Base-by-base conservation (phyloP, 2,113 vertebrate species). In the Macaca nemestrina region DNA sequence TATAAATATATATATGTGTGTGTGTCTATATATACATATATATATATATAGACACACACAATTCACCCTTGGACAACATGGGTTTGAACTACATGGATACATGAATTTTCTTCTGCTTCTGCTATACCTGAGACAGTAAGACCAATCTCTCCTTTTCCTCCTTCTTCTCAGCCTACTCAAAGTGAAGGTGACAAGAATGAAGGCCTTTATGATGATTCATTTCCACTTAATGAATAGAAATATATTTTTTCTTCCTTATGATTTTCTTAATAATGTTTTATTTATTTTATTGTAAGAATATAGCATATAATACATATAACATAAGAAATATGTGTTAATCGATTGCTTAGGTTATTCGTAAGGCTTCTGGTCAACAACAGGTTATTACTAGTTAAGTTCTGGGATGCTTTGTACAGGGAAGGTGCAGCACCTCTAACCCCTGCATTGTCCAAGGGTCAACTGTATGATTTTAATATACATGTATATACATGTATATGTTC, bases 1-100 rank as follows among this genome's bases (percentile, higher is more conserved):
- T 18, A 55, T 6, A 55, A 18, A 55, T 20, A 55, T 30, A 12
- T 30, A 45, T 45, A 1, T 61, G 23, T 61, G 57, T 59, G 57
- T 59, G 57, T 59, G 9, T 22, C 0, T 25, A 4, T 25, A 11
- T 25, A 4, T 25, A 11, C 0, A 4, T 0, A 4, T 27, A 27
- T 13, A 5, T 5, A 0, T 30, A 12, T 64, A 13, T 55, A 55
- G 18, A 55, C 18, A 55, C 2, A 55, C 52, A 55, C 20, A 73
- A n/a, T 76, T 48, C 25, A 17, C 25, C 25, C 43, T 76, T 76
- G 43, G 45, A 76, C 43, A 30, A 76, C 27, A 17, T 8, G 30
- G 73, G 40, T 76, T 76, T 76, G 43, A 76, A 76, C 13, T 30
- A 43, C 25, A 30, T 32, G 27, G 73, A 30, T 17, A 76, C 73